Base-by-base conservation (phyloP, 2,888 invertebrate genomes). In the Tetropium fuscum region DNA sequence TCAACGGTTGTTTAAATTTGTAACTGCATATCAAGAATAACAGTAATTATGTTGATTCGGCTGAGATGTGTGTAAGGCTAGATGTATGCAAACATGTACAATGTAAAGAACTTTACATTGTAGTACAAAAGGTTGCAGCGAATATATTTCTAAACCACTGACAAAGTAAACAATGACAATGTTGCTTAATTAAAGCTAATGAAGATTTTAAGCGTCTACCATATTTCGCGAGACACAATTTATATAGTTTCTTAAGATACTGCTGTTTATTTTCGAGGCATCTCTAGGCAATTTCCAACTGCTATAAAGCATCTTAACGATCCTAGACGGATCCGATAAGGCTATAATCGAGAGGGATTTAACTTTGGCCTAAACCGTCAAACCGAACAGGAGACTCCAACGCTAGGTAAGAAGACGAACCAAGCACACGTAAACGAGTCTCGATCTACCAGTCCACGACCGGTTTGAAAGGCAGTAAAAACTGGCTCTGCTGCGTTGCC, bases 401-500 rank as follows among this genome's bases (percentile, higher is more conserved):
- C 58, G 49, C 13, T 56, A 34, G 60, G 49, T 53, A 19, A 58
- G 53, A 22, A 19, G 27, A 58, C 49, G 11, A 64, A 60, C 64
- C 45, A 54, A 30, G 47, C 48, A 34, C 34, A 11, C 6, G 27
- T 25, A 55, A 60, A 58, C 64, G 58, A 59, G 60, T 58, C 61
- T 61, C 56, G 49, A 56, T 64, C 58, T 61, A 64, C 53, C 64
- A 58, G 58, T 58, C 53, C 43, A 41, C 64, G 65, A 69, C 69
- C 67, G 65, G 70, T 70, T 70, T 57, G 51, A 51, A 62, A 43
- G 54, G 60, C 63, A 59, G 63, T 58, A 68, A 64, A 70, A 70
- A 70, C 66, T 65, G 60, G 65, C 68, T 61, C 19, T 36, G 34
- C 66, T 40, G 5, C 57, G 68, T 70, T 70, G 70, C 67, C 70